Conservation (phyloP, 1,140 invertebrate species). For the Meloidogyne chitwoodi region DNA sequence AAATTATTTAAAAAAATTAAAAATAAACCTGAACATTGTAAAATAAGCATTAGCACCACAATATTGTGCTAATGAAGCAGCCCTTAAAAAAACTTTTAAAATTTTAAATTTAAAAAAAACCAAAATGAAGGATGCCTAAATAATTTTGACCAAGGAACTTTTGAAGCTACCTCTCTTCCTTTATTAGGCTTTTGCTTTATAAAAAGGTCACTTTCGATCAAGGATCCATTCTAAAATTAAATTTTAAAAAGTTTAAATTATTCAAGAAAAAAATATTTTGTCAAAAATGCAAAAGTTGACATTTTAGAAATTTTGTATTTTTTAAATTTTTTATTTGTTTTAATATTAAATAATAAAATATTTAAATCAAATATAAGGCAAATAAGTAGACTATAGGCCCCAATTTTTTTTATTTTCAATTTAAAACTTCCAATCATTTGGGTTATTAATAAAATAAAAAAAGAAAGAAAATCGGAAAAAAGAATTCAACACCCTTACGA, state of each 20-base stretch:
- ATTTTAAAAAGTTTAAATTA: background rate
- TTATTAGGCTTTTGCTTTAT: background rate
- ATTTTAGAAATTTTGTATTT: too few relatives aligned
- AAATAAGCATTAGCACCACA: slow-evolving; percentile 75
- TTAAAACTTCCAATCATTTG: too few relatives aligned
- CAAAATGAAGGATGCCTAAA: slow-evolving; percentile 67
- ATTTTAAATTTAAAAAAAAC: slow-evolving; percentile 52
- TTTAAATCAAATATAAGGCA: too few relatives aligned
- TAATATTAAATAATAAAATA: too few relatives aligned
- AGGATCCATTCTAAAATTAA: background rate
- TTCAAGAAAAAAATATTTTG: background rate
- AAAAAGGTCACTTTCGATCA: background rate
- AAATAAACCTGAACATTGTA: slow-evolving; percentile 69
- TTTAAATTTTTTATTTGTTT: too few relatives aligned
- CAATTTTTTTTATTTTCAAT: too few relatives aligned
- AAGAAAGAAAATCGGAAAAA: too few relatives aligned
- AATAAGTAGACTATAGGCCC: too few relatives aligned
- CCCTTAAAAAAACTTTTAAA: slow-evolving; percentile 64
- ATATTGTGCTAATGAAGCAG: slow-evolving; percentile 71
- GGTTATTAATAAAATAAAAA: too few relatives aligned
- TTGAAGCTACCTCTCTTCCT: background rate
- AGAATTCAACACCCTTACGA: too few relatives aligned
- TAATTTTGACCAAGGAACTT: slow-evolving; percentile 66
- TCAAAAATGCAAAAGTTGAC: too few relatives aligned
- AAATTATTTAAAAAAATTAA: background rate